A percentile compares a stretch with the other conserved stretches of the same genome.
Conservation (phyloP, 2,888 invertebrate species). For the Athrips mouffetella region DNA sequence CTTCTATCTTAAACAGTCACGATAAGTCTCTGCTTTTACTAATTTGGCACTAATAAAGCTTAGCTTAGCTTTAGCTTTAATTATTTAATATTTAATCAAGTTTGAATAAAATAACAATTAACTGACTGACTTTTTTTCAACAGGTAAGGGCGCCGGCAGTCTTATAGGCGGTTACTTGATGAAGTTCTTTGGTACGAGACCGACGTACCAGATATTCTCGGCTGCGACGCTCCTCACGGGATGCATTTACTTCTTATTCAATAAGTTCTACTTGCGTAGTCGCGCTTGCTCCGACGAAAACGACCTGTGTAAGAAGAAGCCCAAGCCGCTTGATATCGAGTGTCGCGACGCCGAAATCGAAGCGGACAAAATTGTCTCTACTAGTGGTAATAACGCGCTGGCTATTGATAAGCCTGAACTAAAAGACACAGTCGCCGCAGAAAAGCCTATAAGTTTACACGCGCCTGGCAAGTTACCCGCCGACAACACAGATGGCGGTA, state of each 20-base stretch:
- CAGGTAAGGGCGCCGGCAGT: conserved; percentile 87
- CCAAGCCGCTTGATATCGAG: conserved; percentile 55
- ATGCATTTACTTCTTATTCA: conserved; percentile 83
- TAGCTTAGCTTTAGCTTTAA: too few species aligned
- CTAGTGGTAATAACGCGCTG: conserved; percentile 24
- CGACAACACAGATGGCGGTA: conserved; percentile 65
- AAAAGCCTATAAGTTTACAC: conserved; percentile 21
- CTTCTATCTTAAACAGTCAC: too few species aligned
- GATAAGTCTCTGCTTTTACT: too few species aligned
- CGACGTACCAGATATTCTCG: conserved; percentile 85
- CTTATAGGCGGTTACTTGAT: conserved; percentile 86
- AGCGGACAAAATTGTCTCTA: conserved; percentile 36
- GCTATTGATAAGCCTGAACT: conserved; percentile 46
- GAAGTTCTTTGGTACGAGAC: conserved; percentile 83
- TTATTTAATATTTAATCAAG: too few species aligned
- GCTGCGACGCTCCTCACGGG: conserved; percentile 81
- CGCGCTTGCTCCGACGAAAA: conserved; percentile 72
- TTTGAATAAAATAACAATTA: too few species aligned
- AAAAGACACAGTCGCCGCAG: conserved; percentile 35
- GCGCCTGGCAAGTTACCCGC: conserved; percentile 38
- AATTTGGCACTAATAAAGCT: too few species aligned
- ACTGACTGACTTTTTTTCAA: too few species aligned
- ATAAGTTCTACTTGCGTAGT: conserved; percentile 80
- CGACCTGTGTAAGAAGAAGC: conserved; percentile 79
- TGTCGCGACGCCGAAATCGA: conserved; percentile 44